Evolutionary conservation across 2,797 vertebrate genomes (phyloP).

Genomic region (Alcedo quadribrachys): DNA sequence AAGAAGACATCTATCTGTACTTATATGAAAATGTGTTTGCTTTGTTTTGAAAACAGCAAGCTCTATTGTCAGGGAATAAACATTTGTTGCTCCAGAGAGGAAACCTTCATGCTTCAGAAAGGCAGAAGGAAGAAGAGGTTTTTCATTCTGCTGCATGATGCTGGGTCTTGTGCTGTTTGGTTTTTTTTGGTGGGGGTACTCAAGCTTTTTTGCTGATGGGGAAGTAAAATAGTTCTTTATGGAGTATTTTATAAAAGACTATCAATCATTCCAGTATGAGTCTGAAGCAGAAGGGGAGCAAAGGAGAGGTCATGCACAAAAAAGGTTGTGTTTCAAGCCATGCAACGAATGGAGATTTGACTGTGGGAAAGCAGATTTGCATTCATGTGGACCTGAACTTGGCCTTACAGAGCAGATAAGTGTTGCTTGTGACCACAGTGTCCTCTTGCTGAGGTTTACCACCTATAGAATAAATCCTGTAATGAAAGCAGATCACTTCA

Average conservation of each 20-base stretch:
- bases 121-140: constrained; percentile 7
- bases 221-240: constrained; percentile 54
- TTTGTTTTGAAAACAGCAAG: background rate
- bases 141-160: constrained; percentile 4
- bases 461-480: constrained; percentile 66
- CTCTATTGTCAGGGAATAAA: background rate
- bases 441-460: constrained; percentile 11
- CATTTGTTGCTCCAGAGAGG: background rate
- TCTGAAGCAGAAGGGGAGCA: constrained; percentile 27
- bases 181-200: background rate
- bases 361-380: constrained; percentile 60
- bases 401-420: constrained; percentile 17
- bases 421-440: constrained; percentile 9
- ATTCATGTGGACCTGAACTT: constrained; percentile 49
- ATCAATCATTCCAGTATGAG: constrained; percentile 61
- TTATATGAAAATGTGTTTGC: background rate
- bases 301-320: constrained; percentile 46
- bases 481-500: constrained; percentile 72
- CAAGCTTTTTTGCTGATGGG: constrained; percentile 33
- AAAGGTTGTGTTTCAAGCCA: constrained; percentile 40
- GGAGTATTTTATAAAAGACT: constrained; percentile 53
- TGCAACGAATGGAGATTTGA: constrained; percentile 17
- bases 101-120: constrained; percentile 26
- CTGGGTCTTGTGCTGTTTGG: constrained; percentile 4
- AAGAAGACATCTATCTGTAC: background rate